phyloP scores from a whole-genome alignment of 2,113 vertebrate species.

The Rhinopomastus cyanomelas region DNA sequence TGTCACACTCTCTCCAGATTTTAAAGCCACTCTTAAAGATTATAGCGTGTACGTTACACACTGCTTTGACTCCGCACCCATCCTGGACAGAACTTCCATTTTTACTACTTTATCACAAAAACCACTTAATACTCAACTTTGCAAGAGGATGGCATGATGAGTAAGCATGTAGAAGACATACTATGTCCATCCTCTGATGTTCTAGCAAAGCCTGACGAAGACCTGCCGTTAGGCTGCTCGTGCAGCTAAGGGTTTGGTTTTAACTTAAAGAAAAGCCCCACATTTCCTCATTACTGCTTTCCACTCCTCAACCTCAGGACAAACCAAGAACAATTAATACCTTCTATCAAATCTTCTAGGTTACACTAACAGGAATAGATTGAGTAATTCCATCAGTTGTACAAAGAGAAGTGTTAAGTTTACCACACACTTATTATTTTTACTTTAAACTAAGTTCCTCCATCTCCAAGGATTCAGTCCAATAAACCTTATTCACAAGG shows the following conservation, averaged over 20 bases:
- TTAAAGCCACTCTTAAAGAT: not conserved
- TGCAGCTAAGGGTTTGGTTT: rapidly evolving
- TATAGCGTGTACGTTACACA: rapidly evolving
- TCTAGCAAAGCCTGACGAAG: not conserved
- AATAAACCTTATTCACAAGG: not conserved
- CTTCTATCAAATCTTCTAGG: not conserved
- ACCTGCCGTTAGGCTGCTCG: not conserved
- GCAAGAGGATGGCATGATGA: not conserved
- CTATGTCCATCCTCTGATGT: not conserved
- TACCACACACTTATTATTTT: not conserved
- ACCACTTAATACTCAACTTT: rapidly evolving
- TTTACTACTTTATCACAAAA: not conserved
- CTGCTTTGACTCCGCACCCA: not conserved
- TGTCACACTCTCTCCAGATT: not conserved
- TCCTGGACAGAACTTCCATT: not conserved
- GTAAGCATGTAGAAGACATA: not conserved
- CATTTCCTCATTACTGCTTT: not conserved
- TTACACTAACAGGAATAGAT: not conserved
- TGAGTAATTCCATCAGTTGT: not conserved
- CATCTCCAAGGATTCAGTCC: not conserved
- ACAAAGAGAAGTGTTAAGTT: not conserved
- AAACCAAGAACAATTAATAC: not conserved
- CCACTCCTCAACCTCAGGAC: not conserved
- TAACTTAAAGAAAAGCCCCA: not conserved
- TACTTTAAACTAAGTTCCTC: not conserved